Conservation (phyloP, 2,113 vertebrate genomes). For the Eleginops maclovinus region DNA sequence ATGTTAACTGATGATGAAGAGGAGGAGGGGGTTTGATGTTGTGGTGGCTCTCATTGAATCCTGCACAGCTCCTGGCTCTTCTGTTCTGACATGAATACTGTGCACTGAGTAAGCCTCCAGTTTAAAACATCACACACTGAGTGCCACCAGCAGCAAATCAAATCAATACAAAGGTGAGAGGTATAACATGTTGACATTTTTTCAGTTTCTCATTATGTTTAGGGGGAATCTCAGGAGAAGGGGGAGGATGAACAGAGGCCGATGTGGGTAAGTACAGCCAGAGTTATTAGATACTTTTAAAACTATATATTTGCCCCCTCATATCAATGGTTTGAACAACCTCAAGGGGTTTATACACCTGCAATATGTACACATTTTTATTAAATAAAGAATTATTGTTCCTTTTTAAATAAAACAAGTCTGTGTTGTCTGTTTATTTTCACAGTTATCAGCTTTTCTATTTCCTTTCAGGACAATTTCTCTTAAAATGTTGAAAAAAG, state of each 20-base stretch:
- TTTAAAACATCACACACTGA: conserved; percentile 35
- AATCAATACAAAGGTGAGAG: conserved; percentile 13
- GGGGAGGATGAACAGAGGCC: conserved; percentile 2
- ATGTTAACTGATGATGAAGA: conserved; percentile 33
- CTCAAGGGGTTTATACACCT: no score
- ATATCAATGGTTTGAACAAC: background rate
- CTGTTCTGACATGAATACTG: conserved; percentile 35
- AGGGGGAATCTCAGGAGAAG: conserved; percentile 14
- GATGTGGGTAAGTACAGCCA: conserved; percentile 50
- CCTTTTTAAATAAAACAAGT: conserved; percentile 1
- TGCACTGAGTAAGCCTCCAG: conserved; percentile 47
- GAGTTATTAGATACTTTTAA: conserved; percentile 14
- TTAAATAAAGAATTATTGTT: conserved; percentile 42
- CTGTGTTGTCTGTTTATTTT: conserved; percentile 33
- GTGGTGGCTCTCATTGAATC: conserved; percentile 44
- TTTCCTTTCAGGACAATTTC: background rate
- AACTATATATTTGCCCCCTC: background rate
- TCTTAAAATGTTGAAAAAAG: background rate
- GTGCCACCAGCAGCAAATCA: conserved; percentile 52
- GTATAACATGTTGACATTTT: conserved; percentile 23
- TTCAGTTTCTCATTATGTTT: conserved; percentile 29
- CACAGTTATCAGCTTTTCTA: background rate
- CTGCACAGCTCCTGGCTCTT: conserved; percentile 45
- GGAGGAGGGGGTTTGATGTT: background rate
- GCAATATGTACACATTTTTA: background rate